Evolutionary conservation across 2,797 vertebrate genomes (phyloP).

Genomic region (Heliangelus exortis): DNA sequence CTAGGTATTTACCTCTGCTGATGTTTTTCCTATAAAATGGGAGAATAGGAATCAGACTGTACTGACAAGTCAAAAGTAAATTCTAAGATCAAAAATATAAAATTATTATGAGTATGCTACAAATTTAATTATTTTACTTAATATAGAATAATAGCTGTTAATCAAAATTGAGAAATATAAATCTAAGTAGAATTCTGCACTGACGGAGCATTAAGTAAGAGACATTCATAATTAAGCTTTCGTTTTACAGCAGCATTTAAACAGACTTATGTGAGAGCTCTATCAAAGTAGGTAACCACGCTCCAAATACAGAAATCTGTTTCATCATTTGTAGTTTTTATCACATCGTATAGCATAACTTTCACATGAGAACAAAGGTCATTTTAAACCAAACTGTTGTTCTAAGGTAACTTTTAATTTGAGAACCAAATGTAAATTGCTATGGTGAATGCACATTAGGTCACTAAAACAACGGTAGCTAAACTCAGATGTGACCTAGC

Average conservation of each 20-base stretch:
- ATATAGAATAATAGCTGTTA: not conserved
- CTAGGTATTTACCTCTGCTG: slow-evolving; percentile 5
- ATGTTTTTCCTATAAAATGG: not conserved
- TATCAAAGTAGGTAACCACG: not conserved
- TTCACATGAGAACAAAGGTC: slow-evolving; percentile 61
- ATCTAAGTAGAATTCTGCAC: not conserved
- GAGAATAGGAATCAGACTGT: slow-evolving; percentile 17
- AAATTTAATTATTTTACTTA: slow-evolving; percentile 43
- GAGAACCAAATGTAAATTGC: slow-evolving; percentile 79
- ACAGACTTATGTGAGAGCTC: not conserved
- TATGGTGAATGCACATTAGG: slow-evolving; percentile 78
- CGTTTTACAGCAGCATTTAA: not conserved
- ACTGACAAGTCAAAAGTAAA: not conserved
- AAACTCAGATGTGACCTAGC: slow-evolving; percentile 96
- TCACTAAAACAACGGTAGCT: slow-evolving; percentile 94
- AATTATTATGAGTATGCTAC: not conserved
- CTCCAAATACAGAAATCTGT: slow-evolving; percentile 33
- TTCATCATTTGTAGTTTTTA: slow-evolving; percentile 60
- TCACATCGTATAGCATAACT: slow-evolving; percentile 57
- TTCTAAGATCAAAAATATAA: not conserved
- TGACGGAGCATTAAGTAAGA: not conserved
- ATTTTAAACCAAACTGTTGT: slow-evolving; percentile 76
- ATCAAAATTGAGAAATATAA: slow-evolving; percentile 17
- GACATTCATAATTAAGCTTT: slow-evolving; percentile 26
- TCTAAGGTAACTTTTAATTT: slow-evolving; percentile 83